phyloP scores from a whole-genome alignment of 2,888 invertebrate genomes.

The Prenolepis imparis region DNA sequence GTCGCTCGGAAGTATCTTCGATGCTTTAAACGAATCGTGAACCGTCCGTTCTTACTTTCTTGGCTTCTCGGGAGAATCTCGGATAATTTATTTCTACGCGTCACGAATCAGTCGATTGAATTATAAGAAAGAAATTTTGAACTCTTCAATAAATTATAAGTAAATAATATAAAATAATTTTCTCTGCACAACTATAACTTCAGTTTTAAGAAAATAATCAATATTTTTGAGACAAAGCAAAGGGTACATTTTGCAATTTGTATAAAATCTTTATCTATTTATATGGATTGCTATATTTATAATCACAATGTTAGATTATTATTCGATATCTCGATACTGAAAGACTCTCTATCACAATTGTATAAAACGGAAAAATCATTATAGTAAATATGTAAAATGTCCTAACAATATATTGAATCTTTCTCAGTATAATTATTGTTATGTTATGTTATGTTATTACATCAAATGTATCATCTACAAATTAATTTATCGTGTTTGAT shows the following conservation, averaged over 20 bases:
- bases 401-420: neutral
- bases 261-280: too few species aligned
- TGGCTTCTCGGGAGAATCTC: neutral
- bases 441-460: neutral
- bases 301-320: too few species aligned
- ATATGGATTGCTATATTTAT: too few species aligned
- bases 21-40: neutral
- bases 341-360: too few species aligned
- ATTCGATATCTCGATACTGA: too few species aligned
- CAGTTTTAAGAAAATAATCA: neutral
- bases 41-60: neutral
- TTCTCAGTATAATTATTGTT: neutral
- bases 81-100: neutral
- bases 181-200: neutral
- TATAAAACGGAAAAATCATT: too few species aligned
- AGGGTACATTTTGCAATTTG: neutral
- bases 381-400: neutral
- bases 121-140: neutral
- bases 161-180: neutral
- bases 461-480: neutral
- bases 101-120: neutral
- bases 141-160: neutral
- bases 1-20: neutral
- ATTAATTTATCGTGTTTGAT: neutral
- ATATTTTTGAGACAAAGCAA: neutral